Evolutionary conservation across 2,113 vertebrate species (phyloP), one percentile per base, ranked within the genome.

Genomic region (Albula glossodonta): DNA sequence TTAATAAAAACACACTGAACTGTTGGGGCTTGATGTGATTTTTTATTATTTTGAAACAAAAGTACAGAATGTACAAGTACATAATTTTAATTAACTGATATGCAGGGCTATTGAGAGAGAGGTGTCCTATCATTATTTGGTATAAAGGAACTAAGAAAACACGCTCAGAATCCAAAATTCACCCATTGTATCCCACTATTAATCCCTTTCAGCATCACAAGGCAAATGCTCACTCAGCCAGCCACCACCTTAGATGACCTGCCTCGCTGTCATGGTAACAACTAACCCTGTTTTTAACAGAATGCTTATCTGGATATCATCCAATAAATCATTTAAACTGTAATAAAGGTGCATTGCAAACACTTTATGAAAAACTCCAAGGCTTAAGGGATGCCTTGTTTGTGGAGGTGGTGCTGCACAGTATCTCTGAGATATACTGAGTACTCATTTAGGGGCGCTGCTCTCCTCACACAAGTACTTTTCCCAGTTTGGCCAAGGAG

Each of bases 151-250:
- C 60, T n/a, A 50, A 86, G 9, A 51, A 49, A 87, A 87, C 87
- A 50, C n/a, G 90, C 86, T 93, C 25, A 2, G 70, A 92, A 93
- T 93, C 93, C 94, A 60, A 90, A 93, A 92, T 92, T 92, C 87
- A 89, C 90, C 4, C 60, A 90, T 91, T 83, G n/a, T 86, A 88
- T 87, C 91, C 89, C 88, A 85, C 89, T 78, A 88, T 89, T 57
- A 50, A 53, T 90, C 89, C 90, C 90, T 87, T 89, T 95, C 94
- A 94, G 94, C 89, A 91, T 92, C 93, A 91, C 94, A 88, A 93
- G 92, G 82, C 93, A 93, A 92, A 93, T 87, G 88, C 88, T 87
- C 87, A 86, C 90, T 92, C 82, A 74, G 83, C 84, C 88, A 91
- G 86, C 88, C 90, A 86, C 81, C 85, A 80, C 81, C 87, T 85